Percentiles rank a stretch among this genome's conserved stretches.
Conservation (phyloP, 2,797 vertebrate genomes). For the Protonibea diacanthus region DNA sequence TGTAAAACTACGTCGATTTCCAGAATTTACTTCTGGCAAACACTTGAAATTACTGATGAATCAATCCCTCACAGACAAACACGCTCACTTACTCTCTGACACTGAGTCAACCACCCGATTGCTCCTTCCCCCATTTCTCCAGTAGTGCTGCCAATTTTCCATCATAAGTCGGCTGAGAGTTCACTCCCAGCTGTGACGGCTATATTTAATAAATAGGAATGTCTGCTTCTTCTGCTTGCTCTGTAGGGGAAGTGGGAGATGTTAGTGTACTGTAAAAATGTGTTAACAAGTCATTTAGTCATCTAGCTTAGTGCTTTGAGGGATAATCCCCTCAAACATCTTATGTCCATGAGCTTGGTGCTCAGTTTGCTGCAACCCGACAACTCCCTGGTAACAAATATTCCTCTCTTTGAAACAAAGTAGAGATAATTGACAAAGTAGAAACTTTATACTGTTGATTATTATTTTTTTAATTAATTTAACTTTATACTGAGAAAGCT, state of each 20-base stretch:
- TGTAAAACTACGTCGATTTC: no score
- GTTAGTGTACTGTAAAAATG: background rate
- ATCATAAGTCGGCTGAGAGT: conserved; percentile 47
- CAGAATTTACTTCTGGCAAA: no score
- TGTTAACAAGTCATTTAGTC: conserved; percentile 22
- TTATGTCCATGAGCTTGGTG: background rate
- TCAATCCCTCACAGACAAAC: conserved; percentile 21
- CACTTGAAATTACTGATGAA: background rate
- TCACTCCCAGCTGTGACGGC: conserved; percentile 36
- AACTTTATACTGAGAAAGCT: background rate
- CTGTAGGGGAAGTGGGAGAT: conserved; percentile 16
- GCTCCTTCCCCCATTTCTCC: conserved; percentile 5
- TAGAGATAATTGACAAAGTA: background rate
- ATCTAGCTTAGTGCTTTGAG: conserved; percentile 9
- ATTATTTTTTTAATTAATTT: background rate
- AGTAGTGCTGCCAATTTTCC: conserved; percentile 39
- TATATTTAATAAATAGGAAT: conserved; percentile 50
- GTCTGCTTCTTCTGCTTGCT: conserved; percentile 23
- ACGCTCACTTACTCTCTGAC: conserved; percentile 8
- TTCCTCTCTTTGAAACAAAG: background rate
- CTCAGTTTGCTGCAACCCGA: background rate
- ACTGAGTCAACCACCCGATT: conserved; percentile 25
- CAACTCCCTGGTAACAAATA: background rate
- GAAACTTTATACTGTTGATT: background rate
- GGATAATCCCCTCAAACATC: background rate